A percentile compares a stretch with the other conserved stretches of the same genome.
These are phyloP conservation scores for Seriola aureovittata DNA, from an alignment of 2,113 vertebrate species.

Conservation along the genomic window DNA sequence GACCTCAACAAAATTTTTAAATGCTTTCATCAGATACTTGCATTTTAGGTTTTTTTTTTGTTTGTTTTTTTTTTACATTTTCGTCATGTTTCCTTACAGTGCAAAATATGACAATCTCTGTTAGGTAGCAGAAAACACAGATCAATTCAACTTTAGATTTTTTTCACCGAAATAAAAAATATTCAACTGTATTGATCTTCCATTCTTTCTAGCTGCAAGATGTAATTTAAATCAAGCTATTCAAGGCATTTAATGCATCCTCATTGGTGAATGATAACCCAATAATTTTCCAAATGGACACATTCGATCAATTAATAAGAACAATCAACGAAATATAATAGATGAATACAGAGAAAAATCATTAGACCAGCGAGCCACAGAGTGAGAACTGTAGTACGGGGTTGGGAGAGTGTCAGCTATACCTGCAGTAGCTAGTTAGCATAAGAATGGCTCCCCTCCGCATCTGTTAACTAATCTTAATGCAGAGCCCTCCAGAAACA, in stretches of 20 bases:
- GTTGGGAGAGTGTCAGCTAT: slow-evolving; percentile 25
- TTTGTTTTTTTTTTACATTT: neutral
- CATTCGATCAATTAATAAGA: neutral
- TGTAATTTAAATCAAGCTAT: neutral
- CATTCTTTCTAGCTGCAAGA: too few species aligned
- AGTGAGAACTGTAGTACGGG: slow-evolving; percentile 19
- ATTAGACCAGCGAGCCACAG: neutral
- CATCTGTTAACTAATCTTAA: slow-evolving; percentile 43
- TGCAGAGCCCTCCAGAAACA: slow-evolving; percentile 33
- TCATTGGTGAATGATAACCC: neutral
- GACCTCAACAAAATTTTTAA: neutral
- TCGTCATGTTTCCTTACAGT: neutral
- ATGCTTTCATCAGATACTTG: neutral
- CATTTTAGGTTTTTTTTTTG: neutral
- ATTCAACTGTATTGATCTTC: too few species aligned
- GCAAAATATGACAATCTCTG: neutral
- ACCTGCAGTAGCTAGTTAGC: slow-evolving; percentile 62
- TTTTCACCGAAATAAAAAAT: too few species aligned
- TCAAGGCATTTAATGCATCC: neutral
- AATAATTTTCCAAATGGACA: neutral
- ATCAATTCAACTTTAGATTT: too few species aligned
- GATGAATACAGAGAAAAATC: neutral
- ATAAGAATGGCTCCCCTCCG: slow-evolving; percentile 74
- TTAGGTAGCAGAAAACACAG: too few species aligned
- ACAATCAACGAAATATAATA: neutral